A percentile compares a stretch with the other conserved stretches of the same genome.
Evolutionary conservation across 2,888 invertebrate genomes (phyloP).

Genomic region (Entomobrya proxima): DNA sequence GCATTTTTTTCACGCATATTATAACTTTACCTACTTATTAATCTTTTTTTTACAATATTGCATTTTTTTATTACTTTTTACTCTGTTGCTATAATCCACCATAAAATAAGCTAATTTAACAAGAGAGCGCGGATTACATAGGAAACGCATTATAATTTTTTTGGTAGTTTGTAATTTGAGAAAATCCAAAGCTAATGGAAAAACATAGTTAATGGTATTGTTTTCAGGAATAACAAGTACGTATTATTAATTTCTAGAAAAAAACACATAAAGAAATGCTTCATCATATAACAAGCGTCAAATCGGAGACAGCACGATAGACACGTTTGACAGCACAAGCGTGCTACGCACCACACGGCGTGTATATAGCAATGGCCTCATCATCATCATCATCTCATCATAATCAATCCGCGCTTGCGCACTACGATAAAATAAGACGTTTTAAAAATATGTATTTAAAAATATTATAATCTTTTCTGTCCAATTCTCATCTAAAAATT

Average conservation of each 20-base stretch:
- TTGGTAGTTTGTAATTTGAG: not conserved
- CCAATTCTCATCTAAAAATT: too few relatives aligned
- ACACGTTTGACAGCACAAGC: constrained; percentile 61
- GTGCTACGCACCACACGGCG: constrained; percentile 43
- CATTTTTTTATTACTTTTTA: not conserved
- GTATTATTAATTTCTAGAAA: not conserved
- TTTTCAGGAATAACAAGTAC: constrained; percentile 9
- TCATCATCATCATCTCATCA: too few relatives aligned
- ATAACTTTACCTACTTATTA: too few relatives aligned
- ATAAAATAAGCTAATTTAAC: not conserved
- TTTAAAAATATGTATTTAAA: too few relatives aligned
- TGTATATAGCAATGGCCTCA: not conserved
- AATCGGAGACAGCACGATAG: constrained; percentile 57
- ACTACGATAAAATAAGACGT: too few relatives aligned
- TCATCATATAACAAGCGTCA: constrained; percentile 25
- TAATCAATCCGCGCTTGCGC: too few relatives aligned
- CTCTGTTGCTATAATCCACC: constrained; percentile 2
- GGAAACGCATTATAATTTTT: constrained; percentile 28
- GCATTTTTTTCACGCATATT: too few relatives aligned
- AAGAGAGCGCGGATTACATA: constrained; percentile 10
- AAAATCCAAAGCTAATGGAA: constrained; percentile 7
- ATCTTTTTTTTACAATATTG: too few relatives aligned
- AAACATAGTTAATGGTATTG: not conserved
- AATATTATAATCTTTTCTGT: too few relatives aligned
- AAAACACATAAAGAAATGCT: not conserved